A percentile compares a stretch with the other conserved stretches of the same genome.
phyloP scores from a whole-genome alignment of 2,797 vertebrate genomes.

The Rallus crepitans region DNA sequence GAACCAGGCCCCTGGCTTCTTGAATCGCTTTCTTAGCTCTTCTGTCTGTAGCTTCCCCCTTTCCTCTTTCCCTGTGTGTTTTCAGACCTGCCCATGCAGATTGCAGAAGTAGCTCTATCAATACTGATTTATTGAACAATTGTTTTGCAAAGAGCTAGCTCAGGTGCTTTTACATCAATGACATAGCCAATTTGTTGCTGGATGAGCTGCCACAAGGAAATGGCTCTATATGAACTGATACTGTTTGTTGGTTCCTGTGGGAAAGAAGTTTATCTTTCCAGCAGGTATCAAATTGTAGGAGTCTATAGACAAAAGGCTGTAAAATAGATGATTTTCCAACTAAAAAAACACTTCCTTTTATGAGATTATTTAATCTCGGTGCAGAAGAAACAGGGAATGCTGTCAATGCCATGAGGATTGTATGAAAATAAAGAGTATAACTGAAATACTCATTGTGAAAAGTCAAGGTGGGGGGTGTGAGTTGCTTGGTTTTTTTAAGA shows the following conservation, averaged over 20 bases:
- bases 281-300: neutral
- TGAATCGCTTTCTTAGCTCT: neutral
- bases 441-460: neutral
- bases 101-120: slow-evolving; percentile 11
- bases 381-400: neutral
- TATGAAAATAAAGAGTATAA: neutral
- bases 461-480: neutral
- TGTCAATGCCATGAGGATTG: neutral
- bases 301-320: neutral
- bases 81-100: neutral
- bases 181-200: neutral
- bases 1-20: neutral
- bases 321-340: slow-evolving; percentile 7
- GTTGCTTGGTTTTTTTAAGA: neutral
- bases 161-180: neutral
- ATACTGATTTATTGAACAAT: neutral
- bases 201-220: neutral
- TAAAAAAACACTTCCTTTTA: neutral
- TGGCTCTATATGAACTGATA: neutral
- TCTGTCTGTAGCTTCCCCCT: neutral
- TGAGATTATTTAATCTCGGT: neutral
- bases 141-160: neutral
- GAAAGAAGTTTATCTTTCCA: neutral
- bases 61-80: neutral
- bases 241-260: neutral